Base-by-base conservation (phyloP, 2,113 vertebrate genomes). In the Pachycephala philippinensis region DNA sequence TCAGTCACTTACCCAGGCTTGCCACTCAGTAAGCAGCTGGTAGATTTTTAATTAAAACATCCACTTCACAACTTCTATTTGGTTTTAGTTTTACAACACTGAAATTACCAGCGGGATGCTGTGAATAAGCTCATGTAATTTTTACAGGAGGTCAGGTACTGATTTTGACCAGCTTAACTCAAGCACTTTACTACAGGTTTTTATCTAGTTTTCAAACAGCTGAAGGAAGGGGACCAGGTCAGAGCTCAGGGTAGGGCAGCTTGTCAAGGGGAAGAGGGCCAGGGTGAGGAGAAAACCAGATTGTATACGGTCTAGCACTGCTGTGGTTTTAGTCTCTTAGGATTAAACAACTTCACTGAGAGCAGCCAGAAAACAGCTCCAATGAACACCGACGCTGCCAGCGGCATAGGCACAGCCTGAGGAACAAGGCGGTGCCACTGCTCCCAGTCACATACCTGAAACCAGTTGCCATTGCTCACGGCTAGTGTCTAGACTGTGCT, bases 61-160 rank as follows among this genome's bases (percentile, higher is more conserved):
- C 37, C 13, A 52, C 61, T 78, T 94, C 78, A 89, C 50, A 91
- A 22, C 9, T 28, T 66, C n/a, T 44, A 24, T 61, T 90, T 75
- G 26, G 16, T 69, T 94, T 96, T 77, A 74, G 30, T 95, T 97
- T 91, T 63, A 64, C 83, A 82, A 54, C 79, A 82, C 37, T 18
- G 15, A 86, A 59, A 45, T 88, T 92, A 72, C 69, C 50, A 78
- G n/a, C 26, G 60, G 61, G 31, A 86, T 83, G 11, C 90, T 91
- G 53, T 72, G 70, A 87, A 66, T 71, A 60, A 33, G 12, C 75
- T 77, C 27, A 40, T 39, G 37, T 86, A 76, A 77, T 42, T 94
- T 95, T 85, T 91, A 65, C 21, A 4, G 20, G 45, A 66, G 28
- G 10, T 64, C 66, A 70, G 83, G 24, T 57, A 57, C 30, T n/a